Evolutionary conservation across 2,888 invertebrate species (phyloP), one percentile per base, ranked within the genome.

Genomic region (Limulus polyphemus): DNA sequence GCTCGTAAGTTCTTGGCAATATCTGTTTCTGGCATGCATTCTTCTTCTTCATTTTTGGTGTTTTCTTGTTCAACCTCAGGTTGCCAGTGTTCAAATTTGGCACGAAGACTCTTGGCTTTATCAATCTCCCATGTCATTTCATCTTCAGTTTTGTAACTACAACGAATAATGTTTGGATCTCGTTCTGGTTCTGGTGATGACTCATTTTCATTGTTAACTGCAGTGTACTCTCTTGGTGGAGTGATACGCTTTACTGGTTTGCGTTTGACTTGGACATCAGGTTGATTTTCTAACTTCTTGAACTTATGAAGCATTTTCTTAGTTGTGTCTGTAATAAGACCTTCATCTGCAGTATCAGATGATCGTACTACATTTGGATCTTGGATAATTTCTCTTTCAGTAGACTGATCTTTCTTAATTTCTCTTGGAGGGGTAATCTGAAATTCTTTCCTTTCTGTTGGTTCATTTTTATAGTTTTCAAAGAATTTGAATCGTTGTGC

Each of bases 211-310:
- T 66, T 66, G 14, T 58, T 50, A 14, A 61, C 65, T 50, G 61
- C 64, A 49, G 67, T 65, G 49, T 64, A 64, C 69, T 89, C 88
- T 14, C 89, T 88, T 0, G 92, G 92, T 1, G 92, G 92, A 0
- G 92, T 92, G 77, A 92, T 92, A 63, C 90, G 80, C 76, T 91
- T 92, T 65, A 92, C 76, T 0, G 92, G 91, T 74, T 89, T 89
- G 0, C 85, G 88, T 11, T 67, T 70, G 10, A 61, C 16, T n/a
- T 62, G 62, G 49, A 60, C 47, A 14, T 66, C 60, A 61, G 79
- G 79, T 69, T 83, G 82, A 71, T 86, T 85, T 78, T 93, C 93
- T 82, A 94, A 83, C 78, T 90, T 87, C 1, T 91, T 82, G 82
- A 94, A 94, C 70, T 91, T 88, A 72, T 82, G 83, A 69, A 93